A percentile compares a stretch with the other conserved stretches of the same genome.
These are phyloP conservation scores for Gnatocerus cornutus DNA, from an alignment of 2,888 invertebrate species.

Conservation along the genomic window DNA sequence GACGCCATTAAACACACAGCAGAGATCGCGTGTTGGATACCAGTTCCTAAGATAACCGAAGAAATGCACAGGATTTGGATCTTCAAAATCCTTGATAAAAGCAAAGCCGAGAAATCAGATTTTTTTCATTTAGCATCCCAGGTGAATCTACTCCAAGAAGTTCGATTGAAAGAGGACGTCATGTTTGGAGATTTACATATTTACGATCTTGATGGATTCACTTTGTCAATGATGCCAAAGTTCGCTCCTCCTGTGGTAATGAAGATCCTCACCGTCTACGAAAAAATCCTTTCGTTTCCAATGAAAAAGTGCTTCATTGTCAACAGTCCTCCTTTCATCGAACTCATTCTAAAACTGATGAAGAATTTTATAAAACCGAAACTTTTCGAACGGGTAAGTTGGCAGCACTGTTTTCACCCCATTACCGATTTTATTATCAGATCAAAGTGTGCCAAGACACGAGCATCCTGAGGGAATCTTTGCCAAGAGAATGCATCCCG, in stretches of 20 bases:
- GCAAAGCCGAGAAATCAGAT: not conserved
- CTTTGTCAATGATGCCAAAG: too few species aligned
- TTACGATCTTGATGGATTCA: not conserved
- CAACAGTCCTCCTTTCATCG: not conserved
- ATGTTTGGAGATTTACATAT: slow-evolving; percentile 20
- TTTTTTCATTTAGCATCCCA: too few species aligned
- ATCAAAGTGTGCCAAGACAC: not conserved
- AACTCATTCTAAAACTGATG: not conserved
- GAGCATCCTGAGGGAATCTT: not conserved
- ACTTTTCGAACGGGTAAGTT: not conserved
- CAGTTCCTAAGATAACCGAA: not conserved
- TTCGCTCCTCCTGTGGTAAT: too few species aligned
- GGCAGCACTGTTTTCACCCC: not conserved
- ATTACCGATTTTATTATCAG: not conserved
- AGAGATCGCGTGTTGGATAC: not conserved
- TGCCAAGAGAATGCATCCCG: not conserved
- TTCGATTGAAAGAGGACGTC: slow-evolving; percentile 19
- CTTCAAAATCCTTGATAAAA: not conserved
- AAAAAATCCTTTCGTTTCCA: not conserved
- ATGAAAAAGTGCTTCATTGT: not conserved
- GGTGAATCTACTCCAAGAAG: not conserved
- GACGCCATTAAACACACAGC: not conserved
- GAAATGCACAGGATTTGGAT: not conserved
- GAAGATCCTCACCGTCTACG: not conserved
- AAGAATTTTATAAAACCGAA: not conserved